These are phyloP conservation scores for Habropoda laboriosa DNA, from an alignment of 1,140 invertebrate genomes.

Conservation along the genomic window DNA sequence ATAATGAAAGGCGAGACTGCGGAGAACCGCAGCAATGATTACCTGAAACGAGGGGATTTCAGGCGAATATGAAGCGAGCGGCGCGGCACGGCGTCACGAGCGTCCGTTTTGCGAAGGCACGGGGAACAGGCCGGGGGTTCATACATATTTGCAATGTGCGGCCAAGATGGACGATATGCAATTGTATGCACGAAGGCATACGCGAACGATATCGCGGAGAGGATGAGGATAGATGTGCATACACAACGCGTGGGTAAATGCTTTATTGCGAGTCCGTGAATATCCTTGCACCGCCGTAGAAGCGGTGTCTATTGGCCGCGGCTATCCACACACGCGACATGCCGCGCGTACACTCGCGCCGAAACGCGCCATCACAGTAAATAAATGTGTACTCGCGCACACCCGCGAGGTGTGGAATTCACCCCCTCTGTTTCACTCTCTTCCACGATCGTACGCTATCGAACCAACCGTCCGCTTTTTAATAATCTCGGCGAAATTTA, in stretches of 20 bases:
- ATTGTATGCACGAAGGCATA: constrained; percentile 66
- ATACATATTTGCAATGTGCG: constrained; percentile 61
- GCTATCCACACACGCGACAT: constrained; percentile 42
- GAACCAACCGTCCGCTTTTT: no score
- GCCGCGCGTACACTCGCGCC: constrained; percentile 42
- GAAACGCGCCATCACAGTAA: constrained; percentile 54
- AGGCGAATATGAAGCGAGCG: constrained; percentile 29
- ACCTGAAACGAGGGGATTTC: background rate
- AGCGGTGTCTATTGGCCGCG: constrained; percentile 55
- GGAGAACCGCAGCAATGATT: background rate
- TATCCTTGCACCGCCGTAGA: constrained; percentile 44
- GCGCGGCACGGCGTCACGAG: constrained; percentile 23
- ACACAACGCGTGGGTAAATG: constrained; percentile 74
- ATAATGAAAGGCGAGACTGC: background rate
- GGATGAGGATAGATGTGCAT: constrained; percentile 65
- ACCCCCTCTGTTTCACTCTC: constrained; percentile 9
- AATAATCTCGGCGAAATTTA: background rate
- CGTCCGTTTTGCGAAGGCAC: constrained; percentile 25
- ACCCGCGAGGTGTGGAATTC: constrained; percentile 28
- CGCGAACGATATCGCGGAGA: constrained; percentile 51
- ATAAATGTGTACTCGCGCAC: constrained; percentile 35
- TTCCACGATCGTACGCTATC: background rate
- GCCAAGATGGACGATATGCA: constrained; percentile 58
- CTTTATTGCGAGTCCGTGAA: constrained; percentile 71
- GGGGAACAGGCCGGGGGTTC: constrained; percentile 41